A percentile compares a stretch with the other conserved stretches of the same genome.
Conservation (phyloP, 2,888 invertebrate species). For the Tolmerus cingulatus region DNA sequence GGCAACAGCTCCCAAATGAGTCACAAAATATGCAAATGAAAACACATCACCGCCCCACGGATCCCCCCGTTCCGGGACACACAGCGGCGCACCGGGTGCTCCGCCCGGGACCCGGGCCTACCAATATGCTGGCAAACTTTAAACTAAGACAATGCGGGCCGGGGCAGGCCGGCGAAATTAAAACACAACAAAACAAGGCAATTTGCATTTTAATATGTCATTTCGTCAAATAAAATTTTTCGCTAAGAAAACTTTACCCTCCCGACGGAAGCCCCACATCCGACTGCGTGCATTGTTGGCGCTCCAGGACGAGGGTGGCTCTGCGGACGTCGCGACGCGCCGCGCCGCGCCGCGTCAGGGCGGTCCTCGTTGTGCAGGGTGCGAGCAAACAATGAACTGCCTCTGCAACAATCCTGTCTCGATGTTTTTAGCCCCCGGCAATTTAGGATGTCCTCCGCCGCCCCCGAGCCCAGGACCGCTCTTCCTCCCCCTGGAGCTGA, state of each 20-base stretch:
- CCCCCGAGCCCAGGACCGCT: neutral
- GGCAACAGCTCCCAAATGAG: conserved; percentile 50
- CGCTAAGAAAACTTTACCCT: conserved; percentile 45
- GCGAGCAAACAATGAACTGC: conserved; percentile 13
- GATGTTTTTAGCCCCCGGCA: conserved; percentile 22
- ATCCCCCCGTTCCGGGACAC: neutral
- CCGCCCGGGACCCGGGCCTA: neutral
- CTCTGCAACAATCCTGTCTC: conserved; percentile 27
- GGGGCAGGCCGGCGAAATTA: conserved; percentile 41
- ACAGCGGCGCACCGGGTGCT: conserved; percentile 19
- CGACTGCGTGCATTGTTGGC: conserved; percentile 28
- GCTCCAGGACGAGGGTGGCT: neutral
- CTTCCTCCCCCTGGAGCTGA: neutral
- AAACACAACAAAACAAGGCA: conserved; percentile 50
- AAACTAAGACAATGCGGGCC: conserved; percentile 39
- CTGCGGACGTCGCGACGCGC: neutral
- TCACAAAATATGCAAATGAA: conserved; percentile 50
- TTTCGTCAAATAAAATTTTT: conserved; percentile 49
- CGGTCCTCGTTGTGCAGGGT: neutral
- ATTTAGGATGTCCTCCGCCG: neutral
- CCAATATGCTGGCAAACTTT: conserved; percentile 32
- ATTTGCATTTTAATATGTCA: conserved; percentile 50
- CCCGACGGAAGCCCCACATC: neutral
- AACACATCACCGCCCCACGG: conserved; percentile 34
- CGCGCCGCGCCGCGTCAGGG: neutral